Conservation (phyloP, 2,888 invertebrate genomes). For the Drosophila diplacantha region DNA sequence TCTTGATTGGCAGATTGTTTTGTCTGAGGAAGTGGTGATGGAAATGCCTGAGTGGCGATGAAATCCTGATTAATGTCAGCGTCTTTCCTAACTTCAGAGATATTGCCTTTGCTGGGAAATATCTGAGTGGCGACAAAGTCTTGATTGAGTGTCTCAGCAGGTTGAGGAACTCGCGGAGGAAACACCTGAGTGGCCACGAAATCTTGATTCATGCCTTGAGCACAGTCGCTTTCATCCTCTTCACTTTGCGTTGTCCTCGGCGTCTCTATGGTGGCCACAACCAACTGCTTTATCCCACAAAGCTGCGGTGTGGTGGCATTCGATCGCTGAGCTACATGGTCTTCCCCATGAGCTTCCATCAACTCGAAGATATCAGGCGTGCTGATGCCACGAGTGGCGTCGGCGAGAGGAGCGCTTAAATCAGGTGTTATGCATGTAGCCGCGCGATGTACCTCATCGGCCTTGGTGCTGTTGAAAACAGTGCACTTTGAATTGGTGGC, state of each 20-base stretch:
- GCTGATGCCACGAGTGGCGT: slow-evolving; percentile 15
- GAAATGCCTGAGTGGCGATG: slow-evolving; percentile 32
- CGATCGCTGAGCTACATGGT: not conserved
- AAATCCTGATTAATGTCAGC: slow-evolving; percentile 39
- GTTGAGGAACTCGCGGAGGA: not conserved
- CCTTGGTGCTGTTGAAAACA: slow-evolving; percentile 50
- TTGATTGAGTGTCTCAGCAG: not conserved
- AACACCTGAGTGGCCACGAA: slow-evolving; percentile 20
- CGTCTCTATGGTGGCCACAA: slow-evolving; percentile 42
- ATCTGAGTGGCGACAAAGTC: slow-evolving; percentile 38
- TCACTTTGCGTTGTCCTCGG: slow-evolving; percentile 26
- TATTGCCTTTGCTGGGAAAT: slow-evolving; percentile 5
- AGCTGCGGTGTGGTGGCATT: slow-evolving; percentile 28
- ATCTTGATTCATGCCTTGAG: slow-evolving; percentile 29
- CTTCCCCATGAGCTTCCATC: not conserved
- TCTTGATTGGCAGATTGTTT: slow-evolving; percentile 15
- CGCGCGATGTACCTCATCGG: not conserved
- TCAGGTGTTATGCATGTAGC: slow-evolving; percentile 46
- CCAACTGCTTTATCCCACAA: slow-evolving; percentile 24
- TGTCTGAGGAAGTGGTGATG: not conserved
- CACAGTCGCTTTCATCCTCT: not conserved
- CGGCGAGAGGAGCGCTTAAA: slow-evolving; percentile 6
- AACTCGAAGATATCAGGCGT: slow-evolving; percentile 58
- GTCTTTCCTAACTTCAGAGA: not conserved
- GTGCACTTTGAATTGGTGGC: slow-evolving; percentile 45